Evolutionary conservation across 2,113 vertebrate genomes (phyloP).

Genomic region (Damaliscus lunatus): DNA sequence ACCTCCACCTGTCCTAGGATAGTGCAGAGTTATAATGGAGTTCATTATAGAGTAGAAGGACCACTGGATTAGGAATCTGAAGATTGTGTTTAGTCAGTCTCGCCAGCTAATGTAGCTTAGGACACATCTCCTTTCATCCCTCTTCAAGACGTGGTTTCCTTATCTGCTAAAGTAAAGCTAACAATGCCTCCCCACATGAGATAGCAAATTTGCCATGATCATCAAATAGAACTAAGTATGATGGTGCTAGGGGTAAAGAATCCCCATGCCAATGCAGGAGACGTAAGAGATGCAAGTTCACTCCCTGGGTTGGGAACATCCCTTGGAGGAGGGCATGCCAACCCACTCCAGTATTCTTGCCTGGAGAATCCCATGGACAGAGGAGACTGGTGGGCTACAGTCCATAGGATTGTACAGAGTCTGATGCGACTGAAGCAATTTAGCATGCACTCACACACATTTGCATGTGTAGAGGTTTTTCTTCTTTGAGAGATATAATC

Average conservation of each 20-base stretch:
- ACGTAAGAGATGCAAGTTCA: accelerated
- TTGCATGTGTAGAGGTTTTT: background rate
- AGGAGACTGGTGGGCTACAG: background rate
- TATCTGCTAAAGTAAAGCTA: background rate
- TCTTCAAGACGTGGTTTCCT: background rate
- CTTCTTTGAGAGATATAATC: background rate
- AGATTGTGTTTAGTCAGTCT: background rate
- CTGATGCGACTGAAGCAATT: background rate
- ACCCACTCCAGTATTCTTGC: background rate
- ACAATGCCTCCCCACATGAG: background rate
- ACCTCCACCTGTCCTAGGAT: background rate
- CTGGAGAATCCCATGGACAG: background rate
- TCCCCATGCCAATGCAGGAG: background rate
- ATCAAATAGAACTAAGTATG: background rate
- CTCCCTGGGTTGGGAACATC: background rate
- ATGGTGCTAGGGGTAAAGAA: background rate
- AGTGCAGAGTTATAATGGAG: background rate
- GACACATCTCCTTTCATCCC: background rate
- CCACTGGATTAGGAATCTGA: background rate
- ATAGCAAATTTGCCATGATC: background rate
- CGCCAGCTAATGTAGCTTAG: background rate
- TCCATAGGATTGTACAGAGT: background rate
- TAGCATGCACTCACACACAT: background rate
- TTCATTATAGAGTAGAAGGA: background rate
- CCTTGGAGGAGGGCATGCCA: background rate